A percentile compares a stretch with the other conserved stretches of the same genome.
phyloP scores from a whole-genome alignment of 2,113 vertebrate genomes.

The Odocoileus hemionus region DNA sequence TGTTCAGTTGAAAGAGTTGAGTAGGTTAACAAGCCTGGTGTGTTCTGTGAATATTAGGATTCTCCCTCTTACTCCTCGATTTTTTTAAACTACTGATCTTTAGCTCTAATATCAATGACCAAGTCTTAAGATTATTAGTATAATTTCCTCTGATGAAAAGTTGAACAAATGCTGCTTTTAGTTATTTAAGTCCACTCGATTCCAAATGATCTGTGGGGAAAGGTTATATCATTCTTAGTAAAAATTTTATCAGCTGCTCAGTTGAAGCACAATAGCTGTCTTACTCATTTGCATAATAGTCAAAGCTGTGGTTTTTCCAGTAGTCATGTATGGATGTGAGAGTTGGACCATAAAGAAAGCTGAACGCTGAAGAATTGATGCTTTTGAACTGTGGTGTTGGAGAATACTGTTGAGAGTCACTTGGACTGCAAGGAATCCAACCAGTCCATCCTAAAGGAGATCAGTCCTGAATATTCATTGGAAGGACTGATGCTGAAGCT shows the following conservation, averaged over 20 bases:
- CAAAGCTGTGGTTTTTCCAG: background rate
- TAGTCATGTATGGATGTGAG: background rate
- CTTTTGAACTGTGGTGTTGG: background rate
- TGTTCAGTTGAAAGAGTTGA: background rate
- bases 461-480: background rate
- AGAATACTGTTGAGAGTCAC: background rate
- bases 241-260: background rate
- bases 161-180: background rate
- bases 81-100: background rate
- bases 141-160: conserved; percentile 8
- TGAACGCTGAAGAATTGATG: background rate
- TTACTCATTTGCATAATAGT: background rate
- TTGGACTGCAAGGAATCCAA: background rate
- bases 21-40: background rate
- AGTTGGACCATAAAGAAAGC: background rate
- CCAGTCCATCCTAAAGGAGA: background rate
- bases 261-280: too few relatives aligned
- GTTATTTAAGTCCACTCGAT: background rate
- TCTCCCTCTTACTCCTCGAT: background rate
- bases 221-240: background rate
- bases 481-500: background rate
- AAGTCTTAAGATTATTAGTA: background rate
- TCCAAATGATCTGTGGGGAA: background rate
- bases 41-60: background rate
- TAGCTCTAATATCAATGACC: background rate